These are phyloP conservation scores for Steatornis caripensis DNA, from an alignment of 2,113 vertebrate species.

Conservation along the genomic window DNA sequence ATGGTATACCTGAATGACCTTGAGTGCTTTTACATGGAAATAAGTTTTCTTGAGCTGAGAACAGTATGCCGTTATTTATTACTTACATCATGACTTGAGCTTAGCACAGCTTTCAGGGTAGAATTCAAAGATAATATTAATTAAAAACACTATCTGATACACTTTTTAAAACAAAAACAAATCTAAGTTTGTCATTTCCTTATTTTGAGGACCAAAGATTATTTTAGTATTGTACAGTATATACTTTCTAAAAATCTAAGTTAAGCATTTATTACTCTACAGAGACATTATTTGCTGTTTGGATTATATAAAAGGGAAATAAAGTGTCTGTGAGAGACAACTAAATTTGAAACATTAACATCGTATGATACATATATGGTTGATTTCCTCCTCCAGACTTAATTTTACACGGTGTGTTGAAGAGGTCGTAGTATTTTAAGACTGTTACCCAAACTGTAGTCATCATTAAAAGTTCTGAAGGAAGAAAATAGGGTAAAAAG, in stretches of 20 bases:
- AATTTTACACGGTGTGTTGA: background rate
- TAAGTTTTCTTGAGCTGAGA: background rate
- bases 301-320: background rate
- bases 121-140: background rate
- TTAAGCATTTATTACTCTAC: slow-evolving; percentile 1
- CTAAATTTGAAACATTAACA: background rate
- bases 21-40: background rate
- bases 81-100: background rate
- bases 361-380: background rate
- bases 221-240: slow-evolving; percentile 25
- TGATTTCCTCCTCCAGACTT: background rate
- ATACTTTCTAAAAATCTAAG: background rate
- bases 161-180: background rate
- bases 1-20: background rate
- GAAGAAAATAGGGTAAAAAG: background rate
- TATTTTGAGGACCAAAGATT: slow-evolving; percentile 25
- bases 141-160: background rate
- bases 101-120: background rate
- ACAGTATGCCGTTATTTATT: background rate
- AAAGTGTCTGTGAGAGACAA: background rate
- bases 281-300: background rate
- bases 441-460: background rate
- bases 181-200: slow-evolving; percentile 2
- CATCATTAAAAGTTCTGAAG: background rate
- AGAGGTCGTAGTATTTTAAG: background rate